Conservation (phyloP, 2,113 vertebrate species). For the Clupea harengus region DNA sequence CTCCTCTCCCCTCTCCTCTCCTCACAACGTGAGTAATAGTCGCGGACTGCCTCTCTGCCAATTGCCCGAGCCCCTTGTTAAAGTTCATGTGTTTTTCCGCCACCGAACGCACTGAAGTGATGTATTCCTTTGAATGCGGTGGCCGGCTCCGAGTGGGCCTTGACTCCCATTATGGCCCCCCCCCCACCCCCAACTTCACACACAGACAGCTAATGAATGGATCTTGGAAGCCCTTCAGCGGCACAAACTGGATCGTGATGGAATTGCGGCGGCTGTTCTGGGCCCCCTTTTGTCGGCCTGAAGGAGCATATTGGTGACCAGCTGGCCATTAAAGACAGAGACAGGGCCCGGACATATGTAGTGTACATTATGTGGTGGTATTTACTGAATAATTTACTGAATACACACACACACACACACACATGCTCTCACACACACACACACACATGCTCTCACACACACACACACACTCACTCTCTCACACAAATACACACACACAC, state of each 20-base stretch:
- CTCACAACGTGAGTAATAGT: slow-evolving; percentile 68
- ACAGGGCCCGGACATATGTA: slow-evolving; percentile 75
- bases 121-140: slow-evolving; percentile 71
- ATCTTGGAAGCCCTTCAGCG: slow-evolving; percentile 70
- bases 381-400: slow-evolving; percentile 79
- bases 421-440: neutral
- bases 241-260: slow-evolving; percentile 62
- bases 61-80: slow-evolving; percentile 72
- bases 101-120: slow-evolving; percentile 69
- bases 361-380: slow-evolving; percentile 74
- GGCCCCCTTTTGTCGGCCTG: slow-evolving; percentile 60
- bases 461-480: neutral
- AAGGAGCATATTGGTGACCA: slow-evolving; percentile 78
- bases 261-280: slow-evolving; percentile 67
- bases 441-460: neutral
- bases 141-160: slow-evolving; percentile 66
- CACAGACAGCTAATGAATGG: slow-evolving; percentile 75
- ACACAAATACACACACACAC: neutral
- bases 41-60: slow-evolving; percentile 54
- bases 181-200: slow-evolving; percentile 62
- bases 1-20: slow-evolving; percentile 47
- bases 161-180: slow-evolving; percentile 69
- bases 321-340: slow-evolving; percentile 75
- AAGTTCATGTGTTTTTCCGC: slow-evolving; percentile 74
- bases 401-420: slow-evolving; percentile 51